Evolutionary conservation across 2,113 vertebrate species (phyloP).

Genomic region (Acanthisitta chloris): DNA sequence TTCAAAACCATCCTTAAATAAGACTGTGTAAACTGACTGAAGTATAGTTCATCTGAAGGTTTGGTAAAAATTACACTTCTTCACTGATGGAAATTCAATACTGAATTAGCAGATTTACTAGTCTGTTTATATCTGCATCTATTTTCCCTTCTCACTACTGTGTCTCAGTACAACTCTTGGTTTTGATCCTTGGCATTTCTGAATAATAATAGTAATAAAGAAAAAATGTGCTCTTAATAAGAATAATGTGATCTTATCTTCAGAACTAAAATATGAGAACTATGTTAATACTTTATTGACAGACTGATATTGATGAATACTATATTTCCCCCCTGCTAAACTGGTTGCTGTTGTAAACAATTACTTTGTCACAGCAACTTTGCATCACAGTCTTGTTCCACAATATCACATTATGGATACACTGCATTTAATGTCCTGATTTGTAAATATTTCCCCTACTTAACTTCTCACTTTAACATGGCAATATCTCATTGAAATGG

Average conservation of each 20-base stretch:
- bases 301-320: background rate
- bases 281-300: background rate
- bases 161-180: background rate
- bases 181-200: background rate
- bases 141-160: background rate
- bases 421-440: background rate
- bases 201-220: background rate
- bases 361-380: background rate
- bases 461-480: background rate
- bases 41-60: background rate
- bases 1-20: background rate
- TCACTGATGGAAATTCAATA: background rate
- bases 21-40: background rate
- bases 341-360: background rate
- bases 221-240: background rate
- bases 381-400: background rate
- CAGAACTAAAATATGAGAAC: background rate
- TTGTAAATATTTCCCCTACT: background rate
- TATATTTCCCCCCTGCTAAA: background rate
- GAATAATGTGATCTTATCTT: background rate
- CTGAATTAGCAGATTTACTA: background rate
- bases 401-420: background rate
- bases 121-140: background rate
- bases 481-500: conserved; percentile 7
- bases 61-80: background rate